These are phyloP conservation scores for Rhinolophus sinicus DNA, from an alignment of 2,113 vertebrate species.

Conservation along the genomic window DNA sequence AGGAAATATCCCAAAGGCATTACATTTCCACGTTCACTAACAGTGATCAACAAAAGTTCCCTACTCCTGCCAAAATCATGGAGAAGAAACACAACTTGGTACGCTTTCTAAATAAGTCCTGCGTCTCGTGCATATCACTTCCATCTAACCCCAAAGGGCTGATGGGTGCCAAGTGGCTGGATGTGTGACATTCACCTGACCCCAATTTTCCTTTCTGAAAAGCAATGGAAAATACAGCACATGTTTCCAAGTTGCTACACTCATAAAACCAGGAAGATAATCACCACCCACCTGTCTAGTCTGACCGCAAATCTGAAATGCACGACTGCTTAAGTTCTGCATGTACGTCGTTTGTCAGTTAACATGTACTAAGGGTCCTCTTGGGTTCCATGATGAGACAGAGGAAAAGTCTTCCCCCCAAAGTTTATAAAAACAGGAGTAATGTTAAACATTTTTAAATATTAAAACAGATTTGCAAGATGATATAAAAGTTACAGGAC, in stretches of 20 bases:
- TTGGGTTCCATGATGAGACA: background rate
- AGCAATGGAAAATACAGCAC: background rate
- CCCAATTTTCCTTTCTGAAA: background rate
- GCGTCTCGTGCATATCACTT: background rate
- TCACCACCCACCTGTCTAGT: background rate
- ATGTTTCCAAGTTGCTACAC: background rate
- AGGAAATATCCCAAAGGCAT: conserved; percentile 12
- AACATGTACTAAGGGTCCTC: background rate
- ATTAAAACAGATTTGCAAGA: background rate
- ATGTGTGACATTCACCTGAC: conserved; percentile 12
- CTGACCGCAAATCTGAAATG: background rate
- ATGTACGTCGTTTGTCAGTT: rapidly evolving
- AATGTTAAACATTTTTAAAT: background rate
- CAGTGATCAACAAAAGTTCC: background rate
- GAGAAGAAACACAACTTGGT: background rate
- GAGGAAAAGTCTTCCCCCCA: background rate
- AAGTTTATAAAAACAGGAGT: background rate
- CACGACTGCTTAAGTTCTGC: rapidly evolving
- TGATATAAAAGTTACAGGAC: background rate
- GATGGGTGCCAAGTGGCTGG: background rate
- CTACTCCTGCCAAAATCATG: background rate
- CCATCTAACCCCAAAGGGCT: background rate
- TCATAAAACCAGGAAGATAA: background rate
- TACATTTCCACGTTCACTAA: background rate
- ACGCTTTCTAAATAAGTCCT: background rate